phyloP scores from a whole-genome alignment of 2,113 vertebrate genomes.

The Recurvirostra avosetta region DNA sequence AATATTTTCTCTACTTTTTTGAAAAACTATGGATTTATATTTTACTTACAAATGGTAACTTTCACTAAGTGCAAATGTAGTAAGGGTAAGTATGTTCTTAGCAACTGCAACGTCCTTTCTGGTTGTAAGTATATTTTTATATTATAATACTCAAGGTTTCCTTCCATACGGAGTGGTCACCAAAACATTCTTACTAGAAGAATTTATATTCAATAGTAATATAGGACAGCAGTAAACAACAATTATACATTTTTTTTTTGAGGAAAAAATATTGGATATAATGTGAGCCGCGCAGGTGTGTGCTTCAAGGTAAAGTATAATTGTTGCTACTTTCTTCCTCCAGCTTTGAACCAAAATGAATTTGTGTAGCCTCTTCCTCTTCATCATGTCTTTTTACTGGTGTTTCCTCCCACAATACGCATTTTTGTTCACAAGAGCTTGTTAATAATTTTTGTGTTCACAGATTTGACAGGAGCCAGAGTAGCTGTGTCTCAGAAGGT shows the following conservation, averaged over 20 bases:
- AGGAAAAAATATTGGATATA: not conserved
- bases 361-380: not conserved
- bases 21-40: not conserved
- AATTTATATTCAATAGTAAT: not conserved
- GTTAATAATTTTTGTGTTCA: not conserved
- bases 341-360: not conserved
- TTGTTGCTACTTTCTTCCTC: not conserved
- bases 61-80: not conserved
- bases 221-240: accelerated
- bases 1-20: not conserved
- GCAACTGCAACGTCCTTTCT: not conserved
- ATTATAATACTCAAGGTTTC: not conserved
- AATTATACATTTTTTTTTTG: not conserved
- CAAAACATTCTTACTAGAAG: not conserved
- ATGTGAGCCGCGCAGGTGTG: not conserved
- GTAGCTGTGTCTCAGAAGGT: not conserved
- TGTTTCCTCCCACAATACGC: accelerated
- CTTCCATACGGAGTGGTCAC: not conserved
- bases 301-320: not conserved
- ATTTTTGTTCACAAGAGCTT: not conserved
- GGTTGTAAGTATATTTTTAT: not conserved
- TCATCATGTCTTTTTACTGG: not conserved
- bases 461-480: not conserved
- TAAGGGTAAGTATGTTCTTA: not conserved
- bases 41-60: not conserved